Evolutionary conservation across 2,113 vertebrate genomes (phyloP), one percentile per base, ranked within the genome.

Genomic region (Lophochroa leadbeateri): DNA sequence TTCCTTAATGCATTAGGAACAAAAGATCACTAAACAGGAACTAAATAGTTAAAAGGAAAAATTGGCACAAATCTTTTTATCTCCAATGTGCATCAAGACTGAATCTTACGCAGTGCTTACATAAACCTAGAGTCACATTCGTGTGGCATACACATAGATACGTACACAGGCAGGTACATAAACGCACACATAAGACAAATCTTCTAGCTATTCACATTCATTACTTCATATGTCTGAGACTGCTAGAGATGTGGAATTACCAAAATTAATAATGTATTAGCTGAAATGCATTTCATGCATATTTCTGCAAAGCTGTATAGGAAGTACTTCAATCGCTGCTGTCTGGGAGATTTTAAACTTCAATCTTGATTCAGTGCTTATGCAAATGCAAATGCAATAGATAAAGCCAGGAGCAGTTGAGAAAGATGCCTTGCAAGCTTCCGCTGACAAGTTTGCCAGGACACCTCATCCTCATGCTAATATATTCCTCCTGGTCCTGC

Each of bases 191-290:
- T 4, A 47, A 23, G 10, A 55, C 11, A 80, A 17, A 49, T 82
- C 35, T 90, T 46, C 84, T 74, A 77, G 72, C 58, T 70, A 75
- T 84, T 91, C 46, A 35, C 12, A 3, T 50, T 53, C 76, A 43
- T 70, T 83, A 39, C 44, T 63, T 16, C 13, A 29, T 77, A 35
- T 76, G 39, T 72, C 41, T 46, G 52, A 87, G 49, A 14, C 25
- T 92, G 53, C 60, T 93, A 55, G 67, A 57, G 65, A 71, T 0
- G 0, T 65, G n/a, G 14, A 74, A 55, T 80, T 87, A 81, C 53
- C 46, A 78, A 92, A 87, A 90, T 90, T 95, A 92, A 92, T 75
- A 77, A 95, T 67, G 46, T 58, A 94, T 77, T 86, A 88, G 33
- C 55, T 90, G 68, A 63, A 93, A 94, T 75, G 70, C 43, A 29